Evolutionary conservation across 2,888 invertebrate genomes (phyloP), one percentile per base, ranked within the genome.

Genomic region (Leptura quadrifasciata): DNA sequence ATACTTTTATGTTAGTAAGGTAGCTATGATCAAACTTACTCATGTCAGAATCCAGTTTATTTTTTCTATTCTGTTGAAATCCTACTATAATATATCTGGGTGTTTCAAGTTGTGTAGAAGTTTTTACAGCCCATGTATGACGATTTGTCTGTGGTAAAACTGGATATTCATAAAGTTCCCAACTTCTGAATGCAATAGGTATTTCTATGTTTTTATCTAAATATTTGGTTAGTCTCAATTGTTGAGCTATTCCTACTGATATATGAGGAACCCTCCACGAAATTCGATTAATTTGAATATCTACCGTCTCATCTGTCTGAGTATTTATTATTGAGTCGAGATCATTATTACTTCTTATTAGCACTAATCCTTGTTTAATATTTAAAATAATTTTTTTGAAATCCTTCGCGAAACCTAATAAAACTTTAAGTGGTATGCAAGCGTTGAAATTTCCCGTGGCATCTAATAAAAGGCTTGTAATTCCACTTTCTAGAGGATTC

Each of bases 311-410:
- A 58, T 31, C 54, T 12, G 27, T 2, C 12, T 60, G 67, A 20
- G 20, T 47, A 35, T 35, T 67, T 8, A 54, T 47, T 18, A 74
- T 68, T 8, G 61, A 80, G 80, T 88, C 86, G 9, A 39, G 12
- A 64, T 79, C 76, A 15, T 64, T 64, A 35, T 79, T 85, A 52
- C 85, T 81, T 76, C 88, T 80, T 24, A 83, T 81, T n/a, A 89
- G 74, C 54, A 88, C 82, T 52, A 87, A 77, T 80, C 89, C 88
- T 84, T 89, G 88, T 82, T n/a, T n/a, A n/a, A n/a, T n/a, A n/a
- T n/a, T n/a, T n/a, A n/a, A n/a, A n/a, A n/a, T n/a, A n/a, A n/a
- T n/a, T n/a, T n/a, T n/a, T n/a, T n/a, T n/a, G n/a, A n/a, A n/a
- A n/a, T n/a, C n/a, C n/a, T n/a, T n/a, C n/a, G n/a, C n/a, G n/a